These are phyloP conservation scores for Euura lappo DNA, from an alignment of 1,140 invertebrate species.

Conservation along the genomic window DNA sequence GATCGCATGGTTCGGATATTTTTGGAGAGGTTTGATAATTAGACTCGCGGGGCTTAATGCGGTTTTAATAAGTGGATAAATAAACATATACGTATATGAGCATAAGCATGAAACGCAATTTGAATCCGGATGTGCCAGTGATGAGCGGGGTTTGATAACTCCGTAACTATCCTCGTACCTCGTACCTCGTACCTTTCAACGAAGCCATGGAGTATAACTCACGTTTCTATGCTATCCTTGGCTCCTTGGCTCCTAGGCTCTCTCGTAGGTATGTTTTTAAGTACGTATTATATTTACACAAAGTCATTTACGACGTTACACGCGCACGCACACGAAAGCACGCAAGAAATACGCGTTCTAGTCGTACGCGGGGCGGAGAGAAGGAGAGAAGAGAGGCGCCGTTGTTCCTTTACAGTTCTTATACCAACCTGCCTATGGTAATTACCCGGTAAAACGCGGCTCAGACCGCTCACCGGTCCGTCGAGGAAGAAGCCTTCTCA, in stretches of 20 bases:
- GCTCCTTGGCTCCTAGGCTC: too few relatives aligned
- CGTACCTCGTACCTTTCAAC: conserved; percentile 34
- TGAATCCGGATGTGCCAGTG: conserved; percentile 58
- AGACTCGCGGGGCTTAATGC: conserved; percentile 46
- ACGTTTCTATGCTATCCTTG: conserved; percentile 11
- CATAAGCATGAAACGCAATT: conserved; percentile 52
- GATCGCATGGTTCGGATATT: too few relatives aligned
- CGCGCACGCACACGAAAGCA: too few relatives aligned
- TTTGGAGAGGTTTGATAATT: conserved; percentile 37
- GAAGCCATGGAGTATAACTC: conserved; percentile 20
- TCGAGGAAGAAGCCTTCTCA: conserved; percentile 4
- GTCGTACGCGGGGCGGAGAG: too few relatives aligned
- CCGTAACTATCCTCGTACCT: conserved; percentile 42
- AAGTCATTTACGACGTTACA: too few relatives aligned
- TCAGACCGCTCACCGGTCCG: background rate
- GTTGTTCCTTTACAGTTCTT: conserved; percentile 3
- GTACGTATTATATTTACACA: too few relatives aligned
- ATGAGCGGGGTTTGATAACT: conserved; percentile 55
- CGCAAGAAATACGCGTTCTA: too few relatives aligned
- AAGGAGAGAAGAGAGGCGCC: background rate
- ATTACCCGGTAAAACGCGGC: conserved; percentile 2
- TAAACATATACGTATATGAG: conserved; percentile 50
- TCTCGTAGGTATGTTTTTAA: too few relatives aligned
- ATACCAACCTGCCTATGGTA: background rate
- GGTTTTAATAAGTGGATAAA: conserved; percentile 61